Percentiles rank a stretch among this genome's conserved stretches.
Conservation (phyloP, 2,888 invertebrate genomes). For the Icerya purchasi region DNA sequence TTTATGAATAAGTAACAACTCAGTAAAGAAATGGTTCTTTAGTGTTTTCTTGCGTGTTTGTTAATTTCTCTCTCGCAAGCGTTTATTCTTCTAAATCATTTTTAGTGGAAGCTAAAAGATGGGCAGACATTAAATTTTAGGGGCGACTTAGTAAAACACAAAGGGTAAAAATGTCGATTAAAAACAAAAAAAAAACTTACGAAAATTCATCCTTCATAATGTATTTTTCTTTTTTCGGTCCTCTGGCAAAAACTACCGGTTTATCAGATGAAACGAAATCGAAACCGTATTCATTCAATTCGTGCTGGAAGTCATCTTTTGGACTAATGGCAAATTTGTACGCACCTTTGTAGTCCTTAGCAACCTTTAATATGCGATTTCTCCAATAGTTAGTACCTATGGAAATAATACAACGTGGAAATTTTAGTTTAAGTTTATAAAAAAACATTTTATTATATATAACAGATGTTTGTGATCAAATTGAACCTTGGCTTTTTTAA, state of each 20-base stretch:
- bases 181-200: slow-evolving; percentile 28
- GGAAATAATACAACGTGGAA: too few relatives aligned
- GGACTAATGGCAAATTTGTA: slow-evolving; percentile 75
- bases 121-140: slow-evolving; percentile 4
- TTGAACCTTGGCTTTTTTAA: too few relatives aligned
- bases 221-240: slow-evolving; percentile 69
- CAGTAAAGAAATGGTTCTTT: too few relatives aligned
- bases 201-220: slow-evolving; percentile 76
- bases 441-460: too few relatives aligned
- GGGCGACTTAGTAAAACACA: neutral
- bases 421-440: too few relatives aligned
- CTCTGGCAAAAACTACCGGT: slow-evolving; percentile 65
- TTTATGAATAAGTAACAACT: too few relatives aligned
- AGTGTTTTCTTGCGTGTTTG: too few relatives aligned
- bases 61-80: too few relatives aligned
- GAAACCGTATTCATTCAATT: slow-evolving; percentile 82
- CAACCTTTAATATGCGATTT: slow-evolving; percentile 81
- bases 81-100: too few relatives aligned
- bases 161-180: neutral
- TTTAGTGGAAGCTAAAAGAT: too few relatives aligned
- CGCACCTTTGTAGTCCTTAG: slow-evolving; percentile 40
- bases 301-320: slow-evolving; percentile 83
- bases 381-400: slow-evolving; percentile 92
- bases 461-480: too few relatives aligned
- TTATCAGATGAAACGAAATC: slow-evolving; percentile 71